Evolutionary conservation across 2,113 vertebrate genomes (phyloP).

Genomic region (Pseudorasbora parva): DNA sequence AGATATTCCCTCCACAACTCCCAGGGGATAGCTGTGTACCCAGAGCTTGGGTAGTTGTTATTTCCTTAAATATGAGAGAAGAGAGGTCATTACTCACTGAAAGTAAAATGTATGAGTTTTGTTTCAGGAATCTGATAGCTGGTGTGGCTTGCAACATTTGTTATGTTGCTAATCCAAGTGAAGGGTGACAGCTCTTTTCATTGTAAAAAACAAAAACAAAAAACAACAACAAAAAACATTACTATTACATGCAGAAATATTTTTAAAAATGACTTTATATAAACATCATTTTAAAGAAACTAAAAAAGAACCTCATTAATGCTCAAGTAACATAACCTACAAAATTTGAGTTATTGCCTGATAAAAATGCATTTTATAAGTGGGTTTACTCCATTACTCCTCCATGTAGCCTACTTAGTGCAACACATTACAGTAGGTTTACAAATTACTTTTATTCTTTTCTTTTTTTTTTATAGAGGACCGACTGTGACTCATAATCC

Average conservation of each 20-base stretch:
- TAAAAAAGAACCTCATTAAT: not conserved
- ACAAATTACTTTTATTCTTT: not conserved
- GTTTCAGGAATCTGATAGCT: not conserved
- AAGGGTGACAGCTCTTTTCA: not conserved
- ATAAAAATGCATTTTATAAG: not conserved
- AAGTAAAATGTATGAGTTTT: constrained; percentile 18
- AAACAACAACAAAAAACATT: not conserved
- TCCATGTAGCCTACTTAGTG: not conserved
- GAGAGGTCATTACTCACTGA: constrained; percentile 43
- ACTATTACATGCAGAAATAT: not conserved
- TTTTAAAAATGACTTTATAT: not conserved
- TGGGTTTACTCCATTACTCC: not conserved
- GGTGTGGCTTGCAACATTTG: not conserved
- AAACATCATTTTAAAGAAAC: not conserved
- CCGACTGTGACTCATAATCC: not conserved
- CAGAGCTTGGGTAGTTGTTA: constrained; percentile 15
- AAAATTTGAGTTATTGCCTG: not conserved
- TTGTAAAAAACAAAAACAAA: not conserved
- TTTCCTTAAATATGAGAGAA: constrained; percentile 46
- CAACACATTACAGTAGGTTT: not conserved
- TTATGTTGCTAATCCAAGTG: not conserved
- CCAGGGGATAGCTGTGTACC: not conserved
- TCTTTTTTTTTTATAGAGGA: not conserved
- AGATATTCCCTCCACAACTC: not conserved
- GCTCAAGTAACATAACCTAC: not conserved